These are phyloP conservation scores for Colletes collaris DNA, from an alignment of 2,888 invertebrate genomes.

Conservation along the genomic window DNA sequence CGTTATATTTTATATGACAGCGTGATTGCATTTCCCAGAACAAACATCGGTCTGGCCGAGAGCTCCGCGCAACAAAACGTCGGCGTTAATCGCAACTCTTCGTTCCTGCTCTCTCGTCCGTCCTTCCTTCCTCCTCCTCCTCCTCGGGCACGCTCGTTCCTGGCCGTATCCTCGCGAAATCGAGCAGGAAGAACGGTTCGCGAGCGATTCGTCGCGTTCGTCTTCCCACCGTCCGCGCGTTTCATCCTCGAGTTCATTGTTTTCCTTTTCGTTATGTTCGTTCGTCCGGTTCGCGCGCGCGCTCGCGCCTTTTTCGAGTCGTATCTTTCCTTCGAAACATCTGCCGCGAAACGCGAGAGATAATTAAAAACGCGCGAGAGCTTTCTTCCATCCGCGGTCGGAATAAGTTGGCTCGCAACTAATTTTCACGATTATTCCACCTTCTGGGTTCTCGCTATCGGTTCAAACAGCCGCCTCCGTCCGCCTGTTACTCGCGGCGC, in stretches of 20 bases:
- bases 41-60: conserved; percentile 72
- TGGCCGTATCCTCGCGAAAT: neutral
- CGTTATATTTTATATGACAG: conserved; percentile 75
- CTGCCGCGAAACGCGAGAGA: conserved; percentile 34
- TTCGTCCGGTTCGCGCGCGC: neutral
- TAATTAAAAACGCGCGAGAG: conserved; percentile 51
- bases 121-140: conserved; percentile 19
- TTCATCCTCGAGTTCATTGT: neutral
- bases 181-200: conserved; percentile 13
- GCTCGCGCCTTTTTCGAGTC: neutral
- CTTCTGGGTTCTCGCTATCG: conserved; percentile 28
- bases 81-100: conserved; percentile 67
- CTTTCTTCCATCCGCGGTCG: conserved; percentile 35
- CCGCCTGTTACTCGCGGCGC: conserved; percentile 12
- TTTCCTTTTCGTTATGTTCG: too few species aligned
- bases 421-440: conserved; percentile 68
- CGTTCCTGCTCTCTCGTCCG: conserved; percentile 13
- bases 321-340: neutral
- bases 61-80: conserved; percentile 69
- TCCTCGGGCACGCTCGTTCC: neutral
- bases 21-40: conserved; percentile 77
- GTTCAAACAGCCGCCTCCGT: neutral
- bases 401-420: conserved; percentile 58
- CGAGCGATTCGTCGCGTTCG: conserved; percentile 37
- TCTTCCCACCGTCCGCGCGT: conserved; percentile 14